Evolutionary conservation across 2,888 invertebrate genomes (phyloP).

Genomic region (Sycophila texana): DNA sequence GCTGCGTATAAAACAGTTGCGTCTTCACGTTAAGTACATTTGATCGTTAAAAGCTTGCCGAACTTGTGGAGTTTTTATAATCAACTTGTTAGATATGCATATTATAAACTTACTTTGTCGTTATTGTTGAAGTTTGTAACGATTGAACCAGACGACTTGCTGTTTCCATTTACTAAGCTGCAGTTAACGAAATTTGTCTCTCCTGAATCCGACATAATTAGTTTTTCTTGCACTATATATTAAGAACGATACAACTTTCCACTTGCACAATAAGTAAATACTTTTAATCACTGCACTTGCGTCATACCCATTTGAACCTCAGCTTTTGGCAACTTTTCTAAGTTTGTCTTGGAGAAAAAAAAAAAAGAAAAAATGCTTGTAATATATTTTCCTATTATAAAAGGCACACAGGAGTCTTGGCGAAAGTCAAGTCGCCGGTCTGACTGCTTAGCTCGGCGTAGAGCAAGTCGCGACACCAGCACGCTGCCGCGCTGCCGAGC

Average conservation of each 20-base stretch:
- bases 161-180: slow-evolving; percentile 46
- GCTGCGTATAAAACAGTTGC: too few relatives aligned
- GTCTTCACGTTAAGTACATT: too few relatives aligned
- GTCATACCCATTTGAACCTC: not conserved
- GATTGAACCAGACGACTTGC: slow-evolving; percentile 31
- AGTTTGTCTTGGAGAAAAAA: not conserved
- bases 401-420: slow-evolving; percentile 4
- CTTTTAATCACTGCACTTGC: not conserved
- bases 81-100: not conserved
- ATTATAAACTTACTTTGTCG: slow-evolving; percentile 42
- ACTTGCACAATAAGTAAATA: too few relatives aligned
- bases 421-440: slow-evolving; percentile 23
- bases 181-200: slow-evolving; percentile 42
- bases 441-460: slow-evolving; percentile 20
- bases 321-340: not conserved
- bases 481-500: slow-evolving; percentile 5
- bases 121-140: slow-evolving; percentile 38
- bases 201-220: slow-evolving; percentile 10
- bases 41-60: too few relatives aligned
- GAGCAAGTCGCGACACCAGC: not conserved
- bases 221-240: not conserved
- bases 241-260: not conserved
- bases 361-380: not conserved
- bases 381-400: too few relatives aligned
- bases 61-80: too few relatives aligned